Percentiles rank a stretch among this genome's conserved stretches.
Conservation (phyloP, 2,113 vertebrate genomes). For the Cebus imitator region DNA sequence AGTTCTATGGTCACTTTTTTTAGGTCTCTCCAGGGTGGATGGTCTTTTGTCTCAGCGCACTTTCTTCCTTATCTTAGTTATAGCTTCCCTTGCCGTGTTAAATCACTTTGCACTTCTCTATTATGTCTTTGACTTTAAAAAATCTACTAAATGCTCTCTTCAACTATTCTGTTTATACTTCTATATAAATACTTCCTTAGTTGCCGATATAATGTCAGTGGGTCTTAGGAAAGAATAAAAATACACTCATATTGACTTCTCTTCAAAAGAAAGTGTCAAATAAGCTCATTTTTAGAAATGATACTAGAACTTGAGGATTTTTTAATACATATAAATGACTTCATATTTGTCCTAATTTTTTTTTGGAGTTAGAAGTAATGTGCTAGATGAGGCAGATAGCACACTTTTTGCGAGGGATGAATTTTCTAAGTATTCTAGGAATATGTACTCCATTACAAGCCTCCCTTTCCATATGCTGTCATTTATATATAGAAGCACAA, state of each 20-base stretch:
- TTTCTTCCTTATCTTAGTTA: neutral
- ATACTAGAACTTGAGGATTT: neutral
- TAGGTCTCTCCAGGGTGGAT: neutral
- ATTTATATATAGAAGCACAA: constrained; percentile 58
- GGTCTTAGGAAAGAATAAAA: neutral
- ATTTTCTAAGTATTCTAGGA: constrained; percentile 46
- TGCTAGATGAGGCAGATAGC: neutral
- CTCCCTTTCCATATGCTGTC: constrained; percentile 7
- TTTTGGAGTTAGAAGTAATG: neutral
- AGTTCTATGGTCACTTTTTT: neutral
- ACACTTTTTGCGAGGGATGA: neutral
- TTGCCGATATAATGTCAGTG: neutral
- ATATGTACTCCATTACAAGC: neutral
- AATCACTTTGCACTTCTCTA: neutral
- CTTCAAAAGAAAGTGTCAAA: neutral
- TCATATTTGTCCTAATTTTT: neutral
- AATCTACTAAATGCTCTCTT: neutral
- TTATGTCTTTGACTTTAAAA: neutral
- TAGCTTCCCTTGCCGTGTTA: neutral
- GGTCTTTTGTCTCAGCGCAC: accelerated
- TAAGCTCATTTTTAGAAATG: neutral
- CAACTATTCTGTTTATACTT: neutral
- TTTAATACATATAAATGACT: neutral
- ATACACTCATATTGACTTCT: neutral
- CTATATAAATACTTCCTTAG: neutral